Conservation (phyloP, 2,888 invertebrate species). For the Cynaeus angustus region DNA sequence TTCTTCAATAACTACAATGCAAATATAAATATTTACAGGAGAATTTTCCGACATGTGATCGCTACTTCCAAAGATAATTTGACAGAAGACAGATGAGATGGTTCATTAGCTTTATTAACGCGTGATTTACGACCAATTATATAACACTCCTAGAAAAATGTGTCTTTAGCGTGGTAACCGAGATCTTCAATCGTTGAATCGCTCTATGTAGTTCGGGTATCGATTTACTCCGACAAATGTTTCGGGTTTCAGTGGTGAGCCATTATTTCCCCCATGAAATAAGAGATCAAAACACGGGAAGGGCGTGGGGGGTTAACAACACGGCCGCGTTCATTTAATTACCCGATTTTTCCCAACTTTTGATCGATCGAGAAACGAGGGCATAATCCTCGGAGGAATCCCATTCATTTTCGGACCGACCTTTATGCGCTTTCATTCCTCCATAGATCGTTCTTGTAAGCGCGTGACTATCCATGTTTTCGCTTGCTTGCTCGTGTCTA, state of each 20-base stretch:
- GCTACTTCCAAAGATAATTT: too few relatives aligned
- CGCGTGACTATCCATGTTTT: slow-evolving; percentile 49
- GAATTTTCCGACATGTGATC: neutral
- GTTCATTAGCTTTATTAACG: too few relatives aligned
- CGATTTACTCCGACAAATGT: slow-evolving; percentile 13
- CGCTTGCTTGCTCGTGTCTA: slow-evolving; percentile 48
- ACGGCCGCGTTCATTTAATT: neutral
- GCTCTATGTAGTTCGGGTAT: too few relatives aligned
- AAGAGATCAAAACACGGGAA: slow-evolving; percentile 15
- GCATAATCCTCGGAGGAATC: slow-evolving; percentile 11
- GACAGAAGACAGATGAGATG: neutral
- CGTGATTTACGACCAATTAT: slow-evolving; percentile 1
- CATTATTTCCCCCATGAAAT: slow-evolving; percentile 26
- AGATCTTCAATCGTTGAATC: neutral
- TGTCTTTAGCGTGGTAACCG: too few relatives aligned
- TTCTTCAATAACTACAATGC: neutral
- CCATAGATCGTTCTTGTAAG: slow-evolving; percentile 8
- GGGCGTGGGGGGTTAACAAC: slow-evolving; percentile 9
- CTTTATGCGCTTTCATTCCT: slow-evolving; percentile 17
- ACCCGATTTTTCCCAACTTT: neutral
- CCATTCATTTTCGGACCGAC: slow-evolving; percentile 32
- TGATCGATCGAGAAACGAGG: neutral
- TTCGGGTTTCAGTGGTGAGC: slow-evolving; percentile 15
- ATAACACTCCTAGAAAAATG: too few relatives aligned
- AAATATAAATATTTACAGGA: slow-evolving; percentile 12